Conservation (phyloP, 2,797 vertebrate genomes). For the Sebastes diaconus region DNA sequence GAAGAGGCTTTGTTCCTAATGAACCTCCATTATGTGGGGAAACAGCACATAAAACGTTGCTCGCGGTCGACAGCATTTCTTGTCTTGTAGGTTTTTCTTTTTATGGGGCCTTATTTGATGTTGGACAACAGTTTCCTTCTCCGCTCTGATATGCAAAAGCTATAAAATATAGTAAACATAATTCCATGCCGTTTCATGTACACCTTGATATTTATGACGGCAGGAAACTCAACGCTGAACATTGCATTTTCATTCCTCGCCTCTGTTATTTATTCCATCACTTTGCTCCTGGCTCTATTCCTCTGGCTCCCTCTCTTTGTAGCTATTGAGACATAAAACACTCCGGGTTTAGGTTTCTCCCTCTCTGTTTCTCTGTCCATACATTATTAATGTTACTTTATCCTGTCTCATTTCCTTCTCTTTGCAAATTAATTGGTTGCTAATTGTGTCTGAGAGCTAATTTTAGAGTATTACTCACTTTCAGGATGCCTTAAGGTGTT, state of each 20-base stretch:
- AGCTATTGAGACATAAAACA: conserved; percentile 50
- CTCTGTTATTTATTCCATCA: conserved; percentile 45
- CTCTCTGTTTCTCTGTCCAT: conserved; percentile 50
- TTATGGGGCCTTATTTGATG: not conserved
- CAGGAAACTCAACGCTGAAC: conserved; percentile 1
- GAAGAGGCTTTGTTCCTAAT: conserved; percentile 50
- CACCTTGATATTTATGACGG: conserved; percentile 8
- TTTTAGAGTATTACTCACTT: conserved; percentile 52
- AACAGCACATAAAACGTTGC: conserved; percentile 1
- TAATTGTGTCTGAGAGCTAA: conserved; percentile 62
- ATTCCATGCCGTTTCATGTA: not conserved
- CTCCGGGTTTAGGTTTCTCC: conserved; percentile 50
- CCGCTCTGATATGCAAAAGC: not conserved
- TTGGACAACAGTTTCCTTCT: not conserved
- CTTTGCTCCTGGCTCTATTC: conserved; percentile 36
- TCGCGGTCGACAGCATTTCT: not conserved
- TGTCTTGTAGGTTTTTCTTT: not conserved
- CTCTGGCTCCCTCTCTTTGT: conserved; percentile 2
- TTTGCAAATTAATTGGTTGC: conserved; percentile 64
- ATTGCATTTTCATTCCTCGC: not conserved
- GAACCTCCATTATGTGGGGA: conserved; percentile 40
- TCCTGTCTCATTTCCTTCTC: conserved; percentile 38
- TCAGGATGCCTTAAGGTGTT: conserved; percentile 7
- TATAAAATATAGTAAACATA: not conserved
- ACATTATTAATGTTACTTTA: conserved; percentile 67